Evolutionary conservation across 2,888 invertebrate genomes (phyloP), one percentile per base, ranked within the genome.

Genomic region (Dysmachus trigonus): DNA sequence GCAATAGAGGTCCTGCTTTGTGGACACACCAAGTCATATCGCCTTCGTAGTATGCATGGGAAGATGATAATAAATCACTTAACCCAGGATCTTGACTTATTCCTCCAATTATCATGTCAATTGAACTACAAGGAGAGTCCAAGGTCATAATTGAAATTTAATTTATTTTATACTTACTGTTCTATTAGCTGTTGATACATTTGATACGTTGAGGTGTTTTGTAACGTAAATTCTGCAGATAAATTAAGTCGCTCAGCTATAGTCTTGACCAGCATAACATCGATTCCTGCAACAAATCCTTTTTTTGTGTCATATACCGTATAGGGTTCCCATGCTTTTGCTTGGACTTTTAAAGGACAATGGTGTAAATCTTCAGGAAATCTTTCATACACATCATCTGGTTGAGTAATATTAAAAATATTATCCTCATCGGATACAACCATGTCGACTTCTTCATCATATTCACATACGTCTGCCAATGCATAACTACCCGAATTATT

Each of bases 1-100:
- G 89, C 35, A 90, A 88, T 0, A 89, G 88, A 0, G 89, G 89
- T 15, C 89, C 89, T 0, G 92, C 91, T 83, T 88, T 90, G 0
- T 90, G 89, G 71, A 92, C 91, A 86, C 92, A 92, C 92, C 92
- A 92, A 0, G 92, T 92, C 2, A 92, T 88, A 83, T 92, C 92
- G 84, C 92, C 92, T 88, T 92, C 91, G 71, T 90, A 89, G 84
- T 92, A 92, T 0, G 92, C 90, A 2, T 91, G 90, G 6, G 90
- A 90, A 31, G 91, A 90, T 51, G 91, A 91, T 0, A 91, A 88
- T 10, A 89, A 89, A 77, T 91, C 90, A 31, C 90, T 90, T 0
- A 91, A 89, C 82, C 89, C 90, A 5, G 91, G 91, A 87, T 92
- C 92, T 87, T 92, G 91, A 79, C 90, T 91, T 6, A 92, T 89